Evolutionary conservation across 1,140 invertebrate genomes (phyloP).

Genomic region (Nephila pilipes): DNA sequence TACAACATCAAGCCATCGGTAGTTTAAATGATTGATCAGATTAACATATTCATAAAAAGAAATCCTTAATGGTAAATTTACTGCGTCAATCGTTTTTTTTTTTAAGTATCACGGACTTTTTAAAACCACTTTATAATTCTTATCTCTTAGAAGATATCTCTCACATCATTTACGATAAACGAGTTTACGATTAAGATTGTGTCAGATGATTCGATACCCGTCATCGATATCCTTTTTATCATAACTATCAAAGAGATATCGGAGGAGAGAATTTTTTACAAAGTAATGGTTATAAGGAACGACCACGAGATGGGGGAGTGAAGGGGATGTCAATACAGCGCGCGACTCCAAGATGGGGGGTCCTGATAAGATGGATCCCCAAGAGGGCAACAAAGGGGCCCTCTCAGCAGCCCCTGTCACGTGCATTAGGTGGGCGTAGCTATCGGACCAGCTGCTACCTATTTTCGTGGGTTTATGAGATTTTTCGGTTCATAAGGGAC

Average conservation of each 20-base stretch:
- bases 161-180: background rate
- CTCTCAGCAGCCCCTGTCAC: conserved; percentile 36
- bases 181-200: conserved; percentile 1
- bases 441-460: conserved; percentile 27
- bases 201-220: background rate
- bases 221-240: background rate
- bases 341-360: conserved; percentile 67
- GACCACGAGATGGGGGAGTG: background rate
- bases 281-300: background rate
- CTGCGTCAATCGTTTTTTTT: background rate
- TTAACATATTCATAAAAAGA: background rate
- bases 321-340: background rate
- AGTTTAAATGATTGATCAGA: too few relatives aligned
- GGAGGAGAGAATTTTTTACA: background rate
- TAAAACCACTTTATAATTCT: background rate
- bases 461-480: background rate
- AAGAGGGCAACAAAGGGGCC: background rate
- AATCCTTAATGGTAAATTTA: background rate
- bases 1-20: too few relatives aligned
- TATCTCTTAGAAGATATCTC: background rate
- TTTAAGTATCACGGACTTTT: background rate
- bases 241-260: background rate
- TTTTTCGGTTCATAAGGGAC: background rate
- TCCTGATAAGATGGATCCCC: conserved; percentile 15
- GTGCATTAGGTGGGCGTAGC: conserved; percentile 15